Evolutionary conservation across 1,140 invertebrate species (phyloP).

Genomic region (Lucilia sericata): DNA sequence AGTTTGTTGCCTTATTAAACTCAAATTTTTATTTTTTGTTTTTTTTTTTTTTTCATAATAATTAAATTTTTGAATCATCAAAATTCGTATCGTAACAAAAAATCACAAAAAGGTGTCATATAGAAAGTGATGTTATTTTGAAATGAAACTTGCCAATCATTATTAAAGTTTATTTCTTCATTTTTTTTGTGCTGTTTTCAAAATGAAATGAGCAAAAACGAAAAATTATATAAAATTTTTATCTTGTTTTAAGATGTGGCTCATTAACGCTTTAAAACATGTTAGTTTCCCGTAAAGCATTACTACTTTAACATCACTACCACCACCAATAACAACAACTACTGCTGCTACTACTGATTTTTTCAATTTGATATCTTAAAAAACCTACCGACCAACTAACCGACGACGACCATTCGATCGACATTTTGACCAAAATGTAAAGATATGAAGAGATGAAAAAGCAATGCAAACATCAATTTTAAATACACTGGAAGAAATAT

Average conservation of each 20-base stretch:
- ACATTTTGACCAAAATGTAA: constrained; percentile 27
- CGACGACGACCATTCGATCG: constrained; percentile 13
- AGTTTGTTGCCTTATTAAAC: constrained; percentile 28
- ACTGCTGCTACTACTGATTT: constrained; percentile 21
- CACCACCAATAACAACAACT: not conserved
- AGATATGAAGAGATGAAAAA: not conserved
- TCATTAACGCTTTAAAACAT: constrained; percentile 43
- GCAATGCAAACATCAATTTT: not conserved
- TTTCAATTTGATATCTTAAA: constrained; percentile 18
- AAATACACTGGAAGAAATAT: no score
- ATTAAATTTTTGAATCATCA: constrained; percentile 25
- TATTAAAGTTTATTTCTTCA: constrained; percentile 30
- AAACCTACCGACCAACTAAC: constrained; percentile 15
- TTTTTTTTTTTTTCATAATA: not conserved
- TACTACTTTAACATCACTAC: not conserved
- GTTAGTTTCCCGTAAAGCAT: constrained; percentile 1
- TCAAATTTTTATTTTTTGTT: not conserved
- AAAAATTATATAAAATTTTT: not conserved
- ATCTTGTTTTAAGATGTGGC: constrained; percentile 36
- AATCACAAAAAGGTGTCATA: not conserved
- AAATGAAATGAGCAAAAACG: not conserved
- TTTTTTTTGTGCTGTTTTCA: not conserved
- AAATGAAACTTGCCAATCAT: constrained; percentile 43
- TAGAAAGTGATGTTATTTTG: not conserved
- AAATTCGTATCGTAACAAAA: not conserved